Percentiles rank a stretch among this genome's conserved stretches.
phyloP scores from a whole-genome alignment of 2,113 vertebrate genomes.

The rabbit (Oryctolagus cuniculus) region mOryCun1.1 NC_091434.1:69841501-69842000 shows the following conservation, averaged over 20 bases:
- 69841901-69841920: no score
- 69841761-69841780: background rate
- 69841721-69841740: background rate
- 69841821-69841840: background rate
- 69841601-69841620: background rate
- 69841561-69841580: background rate
- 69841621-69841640: background rate
- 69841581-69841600: background rate
- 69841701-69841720: background rate
- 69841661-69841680: background rate
- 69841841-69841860: background rate
- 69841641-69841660: background rate
- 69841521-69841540: no score
- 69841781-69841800: conserved; percentile 12
- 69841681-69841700: background rate
- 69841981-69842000: no score
- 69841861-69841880: no score
- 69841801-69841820: background rate
- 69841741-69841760: conserved; percentile 30
- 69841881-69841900: no score
- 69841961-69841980: no score
- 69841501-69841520: no score
- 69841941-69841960: no score
- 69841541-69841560: no score
- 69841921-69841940: no score